phyloP scores from a whole-genome alignment of 2,888 invertebrate genomes.

The Drosophila melanosoma region DNA sequence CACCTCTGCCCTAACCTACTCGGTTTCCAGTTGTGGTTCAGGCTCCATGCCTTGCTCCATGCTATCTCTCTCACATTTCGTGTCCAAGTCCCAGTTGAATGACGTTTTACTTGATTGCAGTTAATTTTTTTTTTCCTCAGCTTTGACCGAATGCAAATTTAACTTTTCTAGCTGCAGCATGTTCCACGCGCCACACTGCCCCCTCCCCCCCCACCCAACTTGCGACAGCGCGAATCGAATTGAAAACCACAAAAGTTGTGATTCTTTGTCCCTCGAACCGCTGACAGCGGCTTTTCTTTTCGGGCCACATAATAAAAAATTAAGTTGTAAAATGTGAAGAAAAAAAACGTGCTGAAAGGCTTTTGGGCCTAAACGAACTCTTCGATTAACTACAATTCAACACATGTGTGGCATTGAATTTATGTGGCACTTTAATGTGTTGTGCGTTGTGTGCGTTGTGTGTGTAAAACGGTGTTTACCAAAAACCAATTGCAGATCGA shows the following conservation, averaged over 20 bases:
- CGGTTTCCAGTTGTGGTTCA: slow-evolving; percentile 30
- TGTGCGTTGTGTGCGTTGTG: not conserved
- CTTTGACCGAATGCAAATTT: slow-evolving; percentile 77
- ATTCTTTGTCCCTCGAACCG: slow-evolving; percentile 56
- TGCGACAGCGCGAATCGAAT: slow-evolving; percentile 44
- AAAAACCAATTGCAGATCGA: slow-evolving; percentile 20
- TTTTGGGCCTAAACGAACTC: slow-evolving; percentile 50
- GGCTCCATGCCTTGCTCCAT: slow-evolving; percentile 6
- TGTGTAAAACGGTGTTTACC: slow-evolving; percentile 5
- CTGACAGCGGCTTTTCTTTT: slow-evolving; percentile 40
- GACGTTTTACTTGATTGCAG: slow-evolving; percentile 82
- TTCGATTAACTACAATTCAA: slow-evolving; percentile 33
- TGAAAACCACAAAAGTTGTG: slow-evolving; percentile 63
- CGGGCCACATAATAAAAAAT: slow-evolving; percentile 59
- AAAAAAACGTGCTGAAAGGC: slow-evolving; percentile 74
- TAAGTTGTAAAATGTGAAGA: slow-evolving; percentile 74
- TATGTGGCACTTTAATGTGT: slow-evolving; percentile 44
- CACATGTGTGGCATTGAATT: slow-evolving; percentile 44
- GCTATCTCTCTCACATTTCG: slow-evolving; percentile 22
- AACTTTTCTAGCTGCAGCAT: slow-evolving; percentile 33
- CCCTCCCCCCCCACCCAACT: not conserved
- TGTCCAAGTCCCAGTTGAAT: slow-evolving; percentile 59
- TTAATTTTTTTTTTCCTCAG: slow-evolving; percentile 69
- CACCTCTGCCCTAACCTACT: not conserved
- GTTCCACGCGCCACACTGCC: not conserved